Conservation (phyloP, 2,113 vertebrate genomes). For the Vanacampus margaritifer region DNA sequence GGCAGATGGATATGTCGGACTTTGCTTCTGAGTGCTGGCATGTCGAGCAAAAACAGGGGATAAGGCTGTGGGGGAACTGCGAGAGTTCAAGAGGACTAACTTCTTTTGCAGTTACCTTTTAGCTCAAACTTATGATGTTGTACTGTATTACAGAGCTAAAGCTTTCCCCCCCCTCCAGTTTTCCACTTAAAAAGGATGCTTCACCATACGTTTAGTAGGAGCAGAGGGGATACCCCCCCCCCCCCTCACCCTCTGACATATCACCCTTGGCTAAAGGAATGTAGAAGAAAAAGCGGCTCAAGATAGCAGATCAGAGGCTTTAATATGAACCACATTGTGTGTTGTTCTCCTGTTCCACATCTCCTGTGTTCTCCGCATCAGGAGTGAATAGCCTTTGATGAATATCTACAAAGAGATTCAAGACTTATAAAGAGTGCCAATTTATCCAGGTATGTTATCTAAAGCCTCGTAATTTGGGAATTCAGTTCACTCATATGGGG, state of each 20-base stretch:
- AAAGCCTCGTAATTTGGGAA: conserved; percentile 63
- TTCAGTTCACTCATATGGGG: conserved; percentile 41
- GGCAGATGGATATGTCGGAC: conserved; percentile 5
- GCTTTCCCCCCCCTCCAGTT: too few relatives aligned
- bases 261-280: conserved; percentile 62
- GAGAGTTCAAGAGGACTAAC: background rate
- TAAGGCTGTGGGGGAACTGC: background rate
- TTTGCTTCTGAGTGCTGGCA: conserved; percentile 2
- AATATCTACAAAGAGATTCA: conserved; percentile 67
- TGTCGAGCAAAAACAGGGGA: background rate
- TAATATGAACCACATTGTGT: conserved; percentile 60
- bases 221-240: conserved; percentile 23
- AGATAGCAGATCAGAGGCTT: conserved; percentile 63
- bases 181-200: conserved; percentile 16
- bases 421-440: conserved; percentile 54
- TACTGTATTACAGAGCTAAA: background rate
- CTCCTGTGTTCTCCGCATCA: conserved; percentile 51
- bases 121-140: background rate
- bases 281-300: conserved; percentile 52
- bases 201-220: conserved; percentile 22
- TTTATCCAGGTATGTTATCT: conserved; percentile 69
- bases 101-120: background rate
- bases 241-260: conserved; percentile 17
- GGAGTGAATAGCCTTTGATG: conserved; percentile 61
- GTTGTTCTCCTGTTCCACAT: conserved; percentile 54